Evolutionary conservation across 2,113 vertebrate species (phyloP), one percentile per base, ranked within the genome.

Genomic region (Labeo rohita): DNA sequence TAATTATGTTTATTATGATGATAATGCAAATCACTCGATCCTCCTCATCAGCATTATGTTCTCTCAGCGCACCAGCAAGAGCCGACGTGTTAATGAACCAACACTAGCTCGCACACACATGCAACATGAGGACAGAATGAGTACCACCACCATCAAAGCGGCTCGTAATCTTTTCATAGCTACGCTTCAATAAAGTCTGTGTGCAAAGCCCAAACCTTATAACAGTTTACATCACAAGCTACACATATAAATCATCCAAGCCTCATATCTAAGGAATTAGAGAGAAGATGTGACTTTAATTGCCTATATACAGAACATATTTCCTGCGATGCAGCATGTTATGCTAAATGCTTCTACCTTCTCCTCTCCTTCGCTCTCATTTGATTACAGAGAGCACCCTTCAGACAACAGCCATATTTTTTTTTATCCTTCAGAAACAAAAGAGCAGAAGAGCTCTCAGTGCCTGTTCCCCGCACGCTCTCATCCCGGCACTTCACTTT

Each of bases 101-200:
- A 86, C 77, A 23, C 82, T 73, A 8, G 50, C 45, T 54, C 68
- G 56, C 66, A 56, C 77, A 76, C 70, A 61, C 76, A 73, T 59
- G 28, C 21, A 79, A 81, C 86, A 88, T 70, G 28, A 85, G 54
- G 84, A 75, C 50, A 65, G 74, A 78, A 34, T 65, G 28, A 86
- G 89, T 77, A 90, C 89, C 87, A 89, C 88, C 45, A 85, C n/a
- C 68, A 65, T 39, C 72, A 54, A 84, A 45, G 39, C 59, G 43
- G 61, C 72, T 59, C 54, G 59, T 72, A 52, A 77, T 84, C 54
- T 45, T 82, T 83, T 88, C 65, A 87, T 23, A 74, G 80, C 77
- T 63, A 85, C 10, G 59, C 49, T 63, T 74, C 86, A 86, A 88
- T 84, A 84, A 84, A 86, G 54, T 43, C 54, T 63, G 63, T 9